These are phyloP conservation scores for Hassar affinis DNA, from an alignment of 2,113 vertebrate species.

Conservation along the genomic window DNA sequence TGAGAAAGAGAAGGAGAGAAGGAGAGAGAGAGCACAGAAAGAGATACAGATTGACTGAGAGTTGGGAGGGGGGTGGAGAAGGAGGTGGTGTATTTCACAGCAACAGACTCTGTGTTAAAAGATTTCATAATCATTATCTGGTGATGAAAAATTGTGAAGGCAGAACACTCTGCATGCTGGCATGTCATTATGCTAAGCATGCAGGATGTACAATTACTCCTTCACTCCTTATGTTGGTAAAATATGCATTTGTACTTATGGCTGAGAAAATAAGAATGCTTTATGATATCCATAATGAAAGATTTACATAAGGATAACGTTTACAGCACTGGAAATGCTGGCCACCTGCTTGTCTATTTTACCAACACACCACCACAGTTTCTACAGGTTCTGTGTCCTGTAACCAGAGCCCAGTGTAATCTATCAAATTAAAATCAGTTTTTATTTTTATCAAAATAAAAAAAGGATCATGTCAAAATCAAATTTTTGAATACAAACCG, in stretches of 20 bases:
- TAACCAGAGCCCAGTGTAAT: not conserved
- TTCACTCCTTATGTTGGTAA: not conserved
- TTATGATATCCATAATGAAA: conserved; percentile 4
- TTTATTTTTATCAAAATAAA: no score
- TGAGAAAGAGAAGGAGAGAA: conserved; percentile 27
- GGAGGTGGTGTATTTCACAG: conserved; percentile 50
- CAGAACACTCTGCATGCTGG: not conserved
- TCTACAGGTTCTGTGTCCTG: not conserved
- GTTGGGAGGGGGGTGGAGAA: conserved; percentile 31
- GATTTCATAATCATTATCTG: conserved; percentile 49
- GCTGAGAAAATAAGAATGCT: not conserved
- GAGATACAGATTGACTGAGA: conserved; percentile 23
- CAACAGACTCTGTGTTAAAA: conserved; percentile 38
- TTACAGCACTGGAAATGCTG: not conserved
- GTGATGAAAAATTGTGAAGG: conserved; percentile 22
- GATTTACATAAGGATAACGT: conserved; percentile 8
- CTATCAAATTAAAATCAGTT: no score
- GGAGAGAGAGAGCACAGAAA: not conserved
- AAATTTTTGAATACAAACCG: no score
- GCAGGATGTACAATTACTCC: not conserved
- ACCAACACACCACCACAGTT: not conserved
- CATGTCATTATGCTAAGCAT: not conserved
- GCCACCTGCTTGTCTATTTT: not conserved
- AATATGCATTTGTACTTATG: conserved; percentile 25
- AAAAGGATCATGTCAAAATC: not conserved